Percentiles rank a stretch among this genome's conserved stretches.
Evolutionary conservation across 2,888 invertebrate species (phyloP).

Genomic region (Erebia palarica): DNA sequence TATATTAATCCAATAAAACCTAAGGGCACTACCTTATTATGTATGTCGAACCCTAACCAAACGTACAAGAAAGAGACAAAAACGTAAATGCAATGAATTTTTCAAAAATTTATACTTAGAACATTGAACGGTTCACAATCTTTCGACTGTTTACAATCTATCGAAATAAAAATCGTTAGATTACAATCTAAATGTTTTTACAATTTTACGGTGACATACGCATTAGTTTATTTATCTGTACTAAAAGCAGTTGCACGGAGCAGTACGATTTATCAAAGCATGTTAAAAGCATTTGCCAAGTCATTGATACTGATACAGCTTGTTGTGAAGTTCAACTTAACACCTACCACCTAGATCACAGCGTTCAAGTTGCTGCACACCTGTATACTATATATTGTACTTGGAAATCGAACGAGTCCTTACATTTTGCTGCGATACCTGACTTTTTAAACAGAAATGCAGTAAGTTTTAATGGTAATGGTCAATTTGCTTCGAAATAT

Average conservation of each 20-base stretch:
- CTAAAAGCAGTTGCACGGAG: slow-evolving; percentile 11
- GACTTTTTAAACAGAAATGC: slow-evolving; percentile 11
- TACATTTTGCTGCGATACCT: not conserved
- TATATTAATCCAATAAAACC: no score
- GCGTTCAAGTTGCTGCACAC: slow-evolving; percentile 2
- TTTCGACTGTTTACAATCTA: no score
- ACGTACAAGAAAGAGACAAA: no score
- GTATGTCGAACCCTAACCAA: no score
- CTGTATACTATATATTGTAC: not conserved
- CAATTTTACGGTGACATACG: no score
- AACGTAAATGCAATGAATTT: no score
- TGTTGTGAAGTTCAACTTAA: not conserved
- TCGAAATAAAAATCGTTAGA: no score
- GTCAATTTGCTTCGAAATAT: not conserved
- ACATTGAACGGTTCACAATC: no score
- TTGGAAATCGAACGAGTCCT: slow-evolving; percentile 1
- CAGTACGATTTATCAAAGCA: slow-evolving; percentile 24
- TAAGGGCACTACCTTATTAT: no score
- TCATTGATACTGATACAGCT: slow-evolving; percentile 19
- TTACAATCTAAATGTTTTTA: no score
- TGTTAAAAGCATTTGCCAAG: slow-evolving; percentile 32
- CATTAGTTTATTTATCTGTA: slow-evolving; percentile 15
- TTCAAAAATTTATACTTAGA: no score
- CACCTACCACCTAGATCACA: slow-evolving; percentile 1
- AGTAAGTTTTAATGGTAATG: not conserved